These are phyloP conservation scores for Hymenopus coronatus DNA, from an alignment of 2,888 invertebrate genomes.

Conservation along the genomic window DNA sequence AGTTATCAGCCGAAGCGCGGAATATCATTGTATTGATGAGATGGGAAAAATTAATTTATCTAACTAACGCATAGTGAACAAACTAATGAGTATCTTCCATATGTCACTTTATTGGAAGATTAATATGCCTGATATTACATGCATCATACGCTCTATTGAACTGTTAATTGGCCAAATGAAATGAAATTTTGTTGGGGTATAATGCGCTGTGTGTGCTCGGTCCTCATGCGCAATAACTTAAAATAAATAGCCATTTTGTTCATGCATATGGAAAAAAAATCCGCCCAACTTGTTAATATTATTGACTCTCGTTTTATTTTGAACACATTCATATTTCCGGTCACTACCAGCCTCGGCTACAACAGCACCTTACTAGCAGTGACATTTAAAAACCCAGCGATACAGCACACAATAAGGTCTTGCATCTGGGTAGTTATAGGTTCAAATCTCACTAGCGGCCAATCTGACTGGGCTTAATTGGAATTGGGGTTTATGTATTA, in stretches of 20 bases:
- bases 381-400: no score
- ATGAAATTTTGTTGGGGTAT: background rate
- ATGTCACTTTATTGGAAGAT: background rate
- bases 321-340: no score
- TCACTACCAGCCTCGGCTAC: no score
- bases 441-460: no score
- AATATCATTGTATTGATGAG: background rate
- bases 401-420: no score
- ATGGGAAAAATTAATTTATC: background rate
- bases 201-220: background rate
- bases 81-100: background rate
- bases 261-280: background rate
- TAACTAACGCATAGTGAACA: background rate
- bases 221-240: background rate
- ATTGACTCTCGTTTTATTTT: no score
- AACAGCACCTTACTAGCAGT: no score
- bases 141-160: background rate
- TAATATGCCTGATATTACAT: background rate
- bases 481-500: no score
- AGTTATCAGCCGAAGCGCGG: no score
- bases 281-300: no score
- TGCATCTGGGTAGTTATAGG: no score
- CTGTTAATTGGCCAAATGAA: background rate
- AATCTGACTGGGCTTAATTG: no score
- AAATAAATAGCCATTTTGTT: background rate